A percentile compares a stretch with the other conserved stretches of the same genome.
These are phyloP conservation scores for Drosophila mauritiana DNA, from an alignment of 1,140 invertebrate species.

Conservation along the genomic window DNA sequence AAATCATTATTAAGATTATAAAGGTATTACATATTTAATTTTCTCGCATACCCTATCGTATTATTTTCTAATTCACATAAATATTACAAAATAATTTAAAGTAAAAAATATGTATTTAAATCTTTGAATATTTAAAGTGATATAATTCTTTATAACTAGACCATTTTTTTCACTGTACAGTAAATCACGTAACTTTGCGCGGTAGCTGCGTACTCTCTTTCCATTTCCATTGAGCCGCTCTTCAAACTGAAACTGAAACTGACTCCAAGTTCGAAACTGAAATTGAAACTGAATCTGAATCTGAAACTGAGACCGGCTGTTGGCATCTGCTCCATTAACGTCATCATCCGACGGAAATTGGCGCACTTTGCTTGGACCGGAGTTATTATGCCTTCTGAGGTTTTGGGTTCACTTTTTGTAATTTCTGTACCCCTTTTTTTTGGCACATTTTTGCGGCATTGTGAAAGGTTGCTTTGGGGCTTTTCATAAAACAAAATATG, in stretches of 20 bases:
- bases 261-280: too few species aligned
- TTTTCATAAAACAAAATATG: slow-evolving; percentile 3
- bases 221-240: slow-evolving; percentile 7
- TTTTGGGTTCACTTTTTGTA: slow-evolving; percentile 5
- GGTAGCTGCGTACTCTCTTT: slow-evolving; percentile 37
- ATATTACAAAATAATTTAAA: too few species aligned
- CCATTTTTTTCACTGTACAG: background rate
- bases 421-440: slow-evolving; percentile 27
- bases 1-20: too few species aligned
- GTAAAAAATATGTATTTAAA: background rate
- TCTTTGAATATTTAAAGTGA: too few species aligned
- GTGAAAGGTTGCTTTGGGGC: slow-evolving; percentile 66
- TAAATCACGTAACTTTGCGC: slow-evolving; percentile 63
- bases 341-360: slow-evolving; percentile 56
- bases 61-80: too few species aligned
- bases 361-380: slow-evolving; percentile 48
- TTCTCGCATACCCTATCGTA: too few species aligned
- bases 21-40: too few species aligned
- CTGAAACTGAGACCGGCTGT: slow-evolving; percentile 52
- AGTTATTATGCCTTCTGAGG: slow-evolving; percentile 22
- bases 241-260: slow-evolving; percentile 13
- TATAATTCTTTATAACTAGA: background rate
- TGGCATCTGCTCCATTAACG: slow-evolving; percentile 64
- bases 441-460: slow-evolving; percentile 52
- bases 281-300: slow-evolving; percentile 11